A percentile compares a stretch with the other conserved stretches of the same genome.
Conservation (phyloP, 2,113 vertebrate genomes). For the Tragulus kanchil region DNA sequence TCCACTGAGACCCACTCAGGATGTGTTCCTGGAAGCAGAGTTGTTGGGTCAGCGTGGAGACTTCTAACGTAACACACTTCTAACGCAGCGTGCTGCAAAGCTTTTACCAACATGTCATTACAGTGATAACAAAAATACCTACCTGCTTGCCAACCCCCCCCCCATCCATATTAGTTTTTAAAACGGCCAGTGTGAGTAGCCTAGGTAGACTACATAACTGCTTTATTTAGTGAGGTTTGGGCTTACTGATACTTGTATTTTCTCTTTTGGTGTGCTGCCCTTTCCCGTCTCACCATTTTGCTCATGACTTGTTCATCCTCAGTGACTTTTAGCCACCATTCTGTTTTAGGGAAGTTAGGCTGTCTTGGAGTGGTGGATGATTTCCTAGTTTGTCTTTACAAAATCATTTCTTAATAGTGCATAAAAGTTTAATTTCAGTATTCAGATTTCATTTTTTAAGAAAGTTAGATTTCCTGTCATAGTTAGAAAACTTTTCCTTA, state of each 20-base stretch:
- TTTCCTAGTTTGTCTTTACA: slow-evolving; percentile 35
- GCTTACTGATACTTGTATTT: background rate
- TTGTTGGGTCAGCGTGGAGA: background rate
- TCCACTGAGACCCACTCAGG: background rate
- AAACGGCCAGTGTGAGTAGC: background rate
- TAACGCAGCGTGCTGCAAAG: background rate
- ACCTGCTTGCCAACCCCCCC: background rate
- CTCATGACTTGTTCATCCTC: background rate
- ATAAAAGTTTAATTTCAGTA: background rate
- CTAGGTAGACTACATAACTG: background rate
- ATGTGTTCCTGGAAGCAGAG: background rate
- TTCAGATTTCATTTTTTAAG: slow-evolving; percentile 18
- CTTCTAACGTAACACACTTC: background rate
- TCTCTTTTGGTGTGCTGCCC: background rate
- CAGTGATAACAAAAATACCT: background rate
- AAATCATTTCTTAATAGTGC: background rate
- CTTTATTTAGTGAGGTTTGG: background rate
- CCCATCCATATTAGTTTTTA: background rate
- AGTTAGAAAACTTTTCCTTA: background rate
- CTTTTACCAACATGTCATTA: background rate
- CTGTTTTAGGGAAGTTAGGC: slow-evolving; percentile 3
- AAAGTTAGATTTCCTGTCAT: background rate
- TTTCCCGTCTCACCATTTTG: background rate
- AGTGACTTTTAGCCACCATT: background rate
- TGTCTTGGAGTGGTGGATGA: background rate